Evolutionary conservation across 2,113 vertebrate genomes (phyloP).

Genomic region (Etheostoma spectabile): DNA sequence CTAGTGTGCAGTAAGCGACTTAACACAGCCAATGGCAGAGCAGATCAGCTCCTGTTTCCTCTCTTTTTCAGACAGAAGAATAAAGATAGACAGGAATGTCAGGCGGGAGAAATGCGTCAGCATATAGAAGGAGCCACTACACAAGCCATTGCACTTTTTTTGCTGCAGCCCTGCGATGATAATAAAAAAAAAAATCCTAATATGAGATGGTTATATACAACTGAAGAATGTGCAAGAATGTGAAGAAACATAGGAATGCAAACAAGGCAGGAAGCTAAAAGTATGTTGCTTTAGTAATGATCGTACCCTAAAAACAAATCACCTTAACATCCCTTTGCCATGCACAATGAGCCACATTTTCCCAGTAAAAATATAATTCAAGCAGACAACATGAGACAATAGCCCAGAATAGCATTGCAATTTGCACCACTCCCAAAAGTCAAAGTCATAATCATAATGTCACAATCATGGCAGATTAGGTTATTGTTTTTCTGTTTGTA

Average conservation of each 20-base stretch:
- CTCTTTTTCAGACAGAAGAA: conserved; percentile 18
- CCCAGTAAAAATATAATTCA: not conserved
- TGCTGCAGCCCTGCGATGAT: not conserved
- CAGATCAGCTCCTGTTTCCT: conserved; percentile 9
- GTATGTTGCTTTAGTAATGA: not conserved
- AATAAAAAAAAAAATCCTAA: not conserved
- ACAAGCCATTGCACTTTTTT: not conserved
- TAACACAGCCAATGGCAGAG: conserved; percentile 9
- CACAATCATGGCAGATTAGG: not conserved
- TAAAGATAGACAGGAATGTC: conserved; percentile 36
- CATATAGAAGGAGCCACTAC: conserved; percentile 2
- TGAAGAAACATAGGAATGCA: not conserved
- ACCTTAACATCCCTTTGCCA: not conserved
- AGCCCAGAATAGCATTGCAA: not conserved
- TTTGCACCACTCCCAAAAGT: not conserved
- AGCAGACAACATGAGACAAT: not conserved
- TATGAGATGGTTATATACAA: not conserved
- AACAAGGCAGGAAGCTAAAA: not conserved
- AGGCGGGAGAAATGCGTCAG: conserved; percentile 15
- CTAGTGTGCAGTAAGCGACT: conserved; percentile 18
- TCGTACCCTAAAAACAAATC: not conserved
- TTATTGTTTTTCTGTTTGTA: not conserved
- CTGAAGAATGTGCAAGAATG: not conserved
- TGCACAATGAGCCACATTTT: not conserved
- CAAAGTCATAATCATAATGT: not conserved